Conservation (phyloP, 2,888 invertebrate genomes). For the Pollenia labialis region DNA sequence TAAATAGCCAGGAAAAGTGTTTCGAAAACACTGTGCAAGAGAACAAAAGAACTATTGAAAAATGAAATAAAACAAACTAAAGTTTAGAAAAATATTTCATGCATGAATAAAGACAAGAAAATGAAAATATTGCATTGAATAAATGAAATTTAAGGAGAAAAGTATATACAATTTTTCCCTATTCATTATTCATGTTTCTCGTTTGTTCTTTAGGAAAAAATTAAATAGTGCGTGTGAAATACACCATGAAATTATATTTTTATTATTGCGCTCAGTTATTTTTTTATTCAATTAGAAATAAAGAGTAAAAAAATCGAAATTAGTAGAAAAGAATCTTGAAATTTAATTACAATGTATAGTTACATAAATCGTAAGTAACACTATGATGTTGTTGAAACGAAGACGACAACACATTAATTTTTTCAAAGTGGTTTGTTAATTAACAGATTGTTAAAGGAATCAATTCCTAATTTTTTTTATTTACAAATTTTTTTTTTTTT, state of each 20-base stretch:
- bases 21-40: slow-evolving; percentile 21
- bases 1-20: neutral
- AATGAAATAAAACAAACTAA: neutral
- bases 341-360: slow-evolving; percentile 41
- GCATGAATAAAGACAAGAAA: slow-evolving; percentile 56
- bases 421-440: neutral
- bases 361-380: slow-evolving; percentile 24
- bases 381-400: slow-evolving; percentile 1
- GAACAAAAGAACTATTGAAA: slow-evolving; percentile 26
- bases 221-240: slow-evolving; percentile 70
- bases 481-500: neutral
- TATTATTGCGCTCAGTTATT: slow-evolving; percentile 28
- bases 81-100: slow-evolving; percentile 51
- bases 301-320: slow-evolving; percentile 32
- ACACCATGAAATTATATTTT: slow-evolving; percentile 49
- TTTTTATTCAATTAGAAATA: neutral
- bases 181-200: slow-evolving; percentile 1
- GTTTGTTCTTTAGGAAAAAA: slow-evolving; percentile 23
- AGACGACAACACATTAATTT: neutral
- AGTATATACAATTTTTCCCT: slow-evolving; percentile 3
- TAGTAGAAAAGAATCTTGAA: slow-evolving; percentile 16
- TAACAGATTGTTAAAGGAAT: slow-evolving; percentile 6
- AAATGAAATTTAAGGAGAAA: slow-evolving; percentile 40
- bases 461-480: neutral
- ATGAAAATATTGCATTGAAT: slow-evolving; percentile 14